Evolutionary conservation across 2,113 vertebrate genomes (phyloP).

Genomic region (Craseonycteris thonglongyai): DNA sequence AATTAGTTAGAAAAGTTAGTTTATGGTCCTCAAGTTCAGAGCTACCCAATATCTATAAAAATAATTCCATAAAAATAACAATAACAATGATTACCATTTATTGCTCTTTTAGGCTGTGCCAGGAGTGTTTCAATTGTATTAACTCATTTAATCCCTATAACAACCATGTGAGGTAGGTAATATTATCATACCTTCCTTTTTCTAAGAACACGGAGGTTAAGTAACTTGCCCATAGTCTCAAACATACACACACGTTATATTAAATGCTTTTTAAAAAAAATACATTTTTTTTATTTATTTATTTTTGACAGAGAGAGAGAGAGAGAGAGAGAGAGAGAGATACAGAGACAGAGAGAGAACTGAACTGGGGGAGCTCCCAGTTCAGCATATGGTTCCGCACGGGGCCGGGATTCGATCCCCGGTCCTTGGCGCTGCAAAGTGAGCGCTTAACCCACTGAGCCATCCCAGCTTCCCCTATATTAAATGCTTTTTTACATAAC

Average conservation of each 20-base stretch:
- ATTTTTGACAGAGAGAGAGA: no score
- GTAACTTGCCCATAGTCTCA: neutral
- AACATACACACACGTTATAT: neutral
- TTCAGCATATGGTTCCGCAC: no score
- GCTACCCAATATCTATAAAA: neutral
- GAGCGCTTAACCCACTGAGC: no score
- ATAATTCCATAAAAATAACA: neutral
- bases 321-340: no score
- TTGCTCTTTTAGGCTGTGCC: neutral
- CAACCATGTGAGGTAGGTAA: neutral
- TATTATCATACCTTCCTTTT: neutral
- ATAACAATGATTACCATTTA: neutral
- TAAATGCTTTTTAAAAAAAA: neutral
- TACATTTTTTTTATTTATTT: no score
- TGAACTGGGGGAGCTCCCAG: no score
- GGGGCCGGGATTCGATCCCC: no score
- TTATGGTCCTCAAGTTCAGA: slow-evolving; percentile 10
- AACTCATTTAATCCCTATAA: neutral
- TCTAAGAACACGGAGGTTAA: neutral
- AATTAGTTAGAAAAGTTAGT: neutral
- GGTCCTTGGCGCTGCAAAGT: no score
- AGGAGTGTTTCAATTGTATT: neutral
- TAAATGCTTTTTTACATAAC: neutral
- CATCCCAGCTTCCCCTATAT: no score
- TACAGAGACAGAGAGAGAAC: no score